These are phyloP conservation scores for Astropecten irregularis DNA, from an alignment of 53 echinoderm and acorn worm genomes.

Conservation along the genomic window DNA sequence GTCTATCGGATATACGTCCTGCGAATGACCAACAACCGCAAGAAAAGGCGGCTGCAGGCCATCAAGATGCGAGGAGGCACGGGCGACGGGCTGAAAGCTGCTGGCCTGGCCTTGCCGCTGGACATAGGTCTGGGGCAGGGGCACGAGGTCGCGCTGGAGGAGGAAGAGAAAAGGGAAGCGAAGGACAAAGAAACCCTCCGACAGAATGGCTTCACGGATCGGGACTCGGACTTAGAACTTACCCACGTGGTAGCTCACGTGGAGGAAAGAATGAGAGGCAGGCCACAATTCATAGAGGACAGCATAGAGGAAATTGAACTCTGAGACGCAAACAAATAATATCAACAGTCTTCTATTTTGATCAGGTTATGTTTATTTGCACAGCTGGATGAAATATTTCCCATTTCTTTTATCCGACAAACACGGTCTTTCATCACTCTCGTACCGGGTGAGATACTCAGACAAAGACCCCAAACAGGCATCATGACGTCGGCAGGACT, in stretches of 20 bases:
- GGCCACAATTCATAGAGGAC: not conserved
- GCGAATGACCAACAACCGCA: constrained; percentile 22
- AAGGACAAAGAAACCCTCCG: not conserved
- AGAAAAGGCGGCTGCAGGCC: not conserved
- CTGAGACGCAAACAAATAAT: constrained; percentile 1
- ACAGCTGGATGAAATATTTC: no score
- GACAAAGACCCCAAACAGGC: no score
- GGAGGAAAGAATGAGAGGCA: constrained; percentile 42
- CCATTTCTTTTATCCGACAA: no score
- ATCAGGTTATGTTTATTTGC: no score
- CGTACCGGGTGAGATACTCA: no score
- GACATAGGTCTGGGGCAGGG: not conserved
- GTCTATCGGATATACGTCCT: constrained; percentile 73
- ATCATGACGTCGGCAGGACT: no score
- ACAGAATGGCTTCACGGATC: constrained; percentile 20
- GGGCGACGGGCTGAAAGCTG: constrained; percentile 18
- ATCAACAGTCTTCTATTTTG: no score
- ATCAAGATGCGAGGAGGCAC: constrained; percentile 29
- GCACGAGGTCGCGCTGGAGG: not conserved
- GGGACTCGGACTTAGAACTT: constrained; percentile 13
- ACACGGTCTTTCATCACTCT: no score
- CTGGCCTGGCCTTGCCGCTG: not conserved
- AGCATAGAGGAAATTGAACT: constrained; percentile 41
- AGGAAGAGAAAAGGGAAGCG: not conserved
- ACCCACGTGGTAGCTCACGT: constrained; percentile 35